Conservation (phyloP, 2,797 vertebrate species). For the Orestias chungarensis region DNA sequence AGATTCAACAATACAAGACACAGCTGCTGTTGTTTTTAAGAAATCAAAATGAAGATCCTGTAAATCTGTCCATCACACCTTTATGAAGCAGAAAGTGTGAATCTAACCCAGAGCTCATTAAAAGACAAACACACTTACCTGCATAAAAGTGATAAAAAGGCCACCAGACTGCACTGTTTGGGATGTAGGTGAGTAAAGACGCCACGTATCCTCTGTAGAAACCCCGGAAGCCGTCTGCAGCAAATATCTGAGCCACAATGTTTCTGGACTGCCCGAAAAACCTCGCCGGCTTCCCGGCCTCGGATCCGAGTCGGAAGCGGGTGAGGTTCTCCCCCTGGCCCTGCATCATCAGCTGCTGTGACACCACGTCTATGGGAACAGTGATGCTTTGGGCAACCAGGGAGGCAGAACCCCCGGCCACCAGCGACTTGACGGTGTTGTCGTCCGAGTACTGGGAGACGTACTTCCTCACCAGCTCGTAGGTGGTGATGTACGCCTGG, state of each 20-base stretch:
- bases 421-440: slow-evolving; percentile 93
- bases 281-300: slow-evolving; percentile 58
- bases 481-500: slow-evolving; percentile 97
- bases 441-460: slow-evolving; percentile 87
- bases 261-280: slow-evolving; percentile 91
- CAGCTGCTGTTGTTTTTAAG: neutral
- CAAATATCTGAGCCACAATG: slow-evolving; percentile 92
- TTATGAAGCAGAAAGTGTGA: neutral
- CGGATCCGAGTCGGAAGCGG: slow-evolving; percentile 82
- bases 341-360: slow-evolving; percentile 99
- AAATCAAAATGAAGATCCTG: neutral
- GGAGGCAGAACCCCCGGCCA: slow-evolving; percentile 93
- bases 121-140: slow-evolving; percentile 80
- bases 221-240: slow-evolving; percentile 86
- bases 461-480: slow-evolving; percentile 93
- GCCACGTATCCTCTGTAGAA: slow-evolving; percentile 97
- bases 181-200: slow-evolving; percentile 96
- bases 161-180: slow-evolving; percentile 98
- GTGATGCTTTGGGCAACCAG: slow-evolving; percentile 98
- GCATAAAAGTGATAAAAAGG: slow-evolving; percentile 98
- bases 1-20: neutral
- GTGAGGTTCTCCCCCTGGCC: slow-evolving; percentile 88
- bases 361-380: slow-evolving; percentile 93
- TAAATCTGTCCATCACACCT: neutral
- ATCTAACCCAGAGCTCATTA: neutral